Evolutionary conservation across 2,888 invertebrate genomes (phyloP), one percentile per base, ranked within the genome.

Genomic region (Orthosia gracilis): DNA sequence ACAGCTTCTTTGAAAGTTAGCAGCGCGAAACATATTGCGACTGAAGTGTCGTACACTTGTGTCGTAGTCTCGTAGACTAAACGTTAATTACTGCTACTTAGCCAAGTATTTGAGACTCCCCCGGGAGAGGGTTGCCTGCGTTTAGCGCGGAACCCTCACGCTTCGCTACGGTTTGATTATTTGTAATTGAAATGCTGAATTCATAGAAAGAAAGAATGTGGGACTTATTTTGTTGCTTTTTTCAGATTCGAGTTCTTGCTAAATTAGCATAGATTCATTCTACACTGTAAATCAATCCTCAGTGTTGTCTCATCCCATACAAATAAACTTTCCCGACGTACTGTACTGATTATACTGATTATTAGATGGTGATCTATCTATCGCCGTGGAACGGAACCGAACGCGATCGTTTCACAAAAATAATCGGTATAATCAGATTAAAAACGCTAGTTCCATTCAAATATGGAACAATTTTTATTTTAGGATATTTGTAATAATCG

Each of bases 21-120:
- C 69, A 57, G 66, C 55, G 83, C 83, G 73, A 5, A 61, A 57
- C 40, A 73, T 59, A 73, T 73, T 80, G 73, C 69, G 69, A 26
- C 63, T 59, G 59, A 61, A 81, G 83, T 83, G 79, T 68, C 69
- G 54, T 62, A 73, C 78, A 69, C 73, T 80, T 73, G 73, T 69
- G 78, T 63, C 79, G 73, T 64, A 78, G 79, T 67, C 76, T 63
- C 79, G 73, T 64, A 78, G 79, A 69, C 76, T 83, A 75, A 83
- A 71, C 84, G 80, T 76, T 84, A 82, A 82, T 82, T 82, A 80
- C 47, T 69, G 70, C 80, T 82, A 82, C 76, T 82, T 82, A 82
- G 68, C 52, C 21, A 66, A 80, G 76, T 83, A 84, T 82, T 74
- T 69, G 84, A 70, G 65, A 84, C 70, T 82, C 82, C 84, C 82